Conservation (phyloP, 2,888 invertebrate genomes). For the Encarsia formosa region DNA sequence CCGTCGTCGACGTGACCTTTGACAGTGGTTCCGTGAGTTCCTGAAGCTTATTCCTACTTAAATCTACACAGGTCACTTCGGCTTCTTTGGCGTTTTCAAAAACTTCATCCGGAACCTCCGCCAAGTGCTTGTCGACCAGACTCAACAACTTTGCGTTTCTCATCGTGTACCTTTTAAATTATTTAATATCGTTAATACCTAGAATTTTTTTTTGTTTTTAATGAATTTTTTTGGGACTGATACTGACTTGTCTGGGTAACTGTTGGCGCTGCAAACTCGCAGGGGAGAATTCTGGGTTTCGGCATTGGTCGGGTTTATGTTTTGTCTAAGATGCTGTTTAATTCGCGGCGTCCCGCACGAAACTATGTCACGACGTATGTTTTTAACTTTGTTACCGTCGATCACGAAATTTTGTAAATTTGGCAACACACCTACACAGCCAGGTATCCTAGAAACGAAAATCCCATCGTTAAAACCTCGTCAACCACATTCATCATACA, state of each 20-base stretch:
- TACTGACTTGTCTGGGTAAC: conserved; percentile 58
- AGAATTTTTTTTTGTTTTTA: too few species aligned
- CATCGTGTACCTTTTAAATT: conserved; percentile 61
- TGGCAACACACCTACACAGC: conserved; percentile 64
- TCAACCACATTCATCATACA: not conserved
- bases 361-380: conserved; percentile 77
- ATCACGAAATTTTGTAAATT: conserved; percentile 78
- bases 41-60: conserved; percentile 74
- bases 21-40: conserved; percentile 60
- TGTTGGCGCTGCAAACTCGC: conserved; percentile 30
- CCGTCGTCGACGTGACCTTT: conserved; percentile 57
- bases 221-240: conserved; percentile 9
- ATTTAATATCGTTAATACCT: too few species aligned
- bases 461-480: not conserved
- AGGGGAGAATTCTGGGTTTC: conserved; percentile 49
- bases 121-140: conserved; percentile 62
- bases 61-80: conserved; percentile 70
- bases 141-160: conserved; percentile 59
- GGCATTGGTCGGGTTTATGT: conserved; percentile 50
- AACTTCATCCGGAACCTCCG: conserved; percentile 66
- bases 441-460: too few species aligned
- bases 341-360: conserved; percentile 79
- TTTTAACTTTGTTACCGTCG: conserved; percentile 81
- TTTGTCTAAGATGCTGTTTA: conserved; percentile 71
- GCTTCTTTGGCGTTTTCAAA: conserved; percentile 68